Percentiles rank a stretch among this genome's conserved stretches.
Conservation (phyloP, 2,888 invertebrate species). For the Nipponacmea schrenckii region DNA sequence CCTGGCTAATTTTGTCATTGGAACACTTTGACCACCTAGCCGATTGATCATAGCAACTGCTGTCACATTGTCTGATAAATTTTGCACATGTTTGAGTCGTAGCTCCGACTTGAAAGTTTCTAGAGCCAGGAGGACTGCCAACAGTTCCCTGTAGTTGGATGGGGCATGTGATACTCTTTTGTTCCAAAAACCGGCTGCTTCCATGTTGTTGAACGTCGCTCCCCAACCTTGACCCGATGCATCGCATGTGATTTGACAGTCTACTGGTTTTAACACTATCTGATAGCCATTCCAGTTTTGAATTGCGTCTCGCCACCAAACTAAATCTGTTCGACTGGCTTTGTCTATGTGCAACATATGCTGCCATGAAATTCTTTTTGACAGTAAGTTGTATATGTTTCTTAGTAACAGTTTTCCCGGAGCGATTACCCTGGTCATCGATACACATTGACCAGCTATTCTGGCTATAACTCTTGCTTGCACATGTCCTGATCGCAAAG, state of each 20-base stretch:
- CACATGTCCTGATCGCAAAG: background rate
- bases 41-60: conserved; percentile 9
- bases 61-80: conserved; percentile 11
- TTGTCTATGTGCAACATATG: background rate
- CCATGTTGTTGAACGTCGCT: background rate
- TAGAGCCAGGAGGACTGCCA: conserved; percentile 9
- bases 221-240: background rate
- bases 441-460: conserved; percentile 9
- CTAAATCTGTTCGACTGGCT: background rate
- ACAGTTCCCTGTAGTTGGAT: conserved; percentile 11
- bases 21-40: background rate
- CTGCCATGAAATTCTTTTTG: background rate
- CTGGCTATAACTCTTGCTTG: background rate
- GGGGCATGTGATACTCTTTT: background rate
- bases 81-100: conserved; percentile 4
- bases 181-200: conserved; percentile 15
- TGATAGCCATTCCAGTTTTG: background rate
- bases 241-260: background rate
- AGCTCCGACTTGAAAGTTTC: background rate
- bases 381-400: background rate
- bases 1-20: background rate
- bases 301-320: conserved; percentile 2
- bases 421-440: background rate
- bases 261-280: background rate
- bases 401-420: conserved; percentile 10